Conservation (phyloP, 2,888 invertebrate species). For the Ormyrus pomaceus region DNA sequence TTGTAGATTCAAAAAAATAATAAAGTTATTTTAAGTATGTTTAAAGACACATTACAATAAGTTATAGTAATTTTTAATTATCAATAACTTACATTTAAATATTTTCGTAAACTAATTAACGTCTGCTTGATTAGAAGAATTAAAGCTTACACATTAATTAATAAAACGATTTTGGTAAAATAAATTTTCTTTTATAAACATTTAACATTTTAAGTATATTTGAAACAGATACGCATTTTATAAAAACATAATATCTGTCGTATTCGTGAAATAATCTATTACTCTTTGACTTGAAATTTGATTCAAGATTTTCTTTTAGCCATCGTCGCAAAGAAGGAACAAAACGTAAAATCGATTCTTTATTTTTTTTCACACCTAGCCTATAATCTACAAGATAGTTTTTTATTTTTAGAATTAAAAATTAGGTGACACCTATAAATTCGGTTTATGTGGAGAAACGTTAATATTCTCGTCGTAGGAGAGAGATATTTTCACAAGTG, state of each 20-base stretch:
- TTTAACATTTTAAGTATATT: constrained; percentile 48
- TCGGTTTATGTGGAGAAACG: constrained; percentile 7
- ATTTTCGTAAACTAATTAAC: constrained; percentile 30
- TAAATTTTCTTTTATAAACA: constrained; percentile 48
- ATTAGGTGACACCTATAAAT: neutral
- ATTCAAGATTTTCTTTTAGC: no score
- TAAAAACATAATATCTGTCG: constrained; percentile 42
- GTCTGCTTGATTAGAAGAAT: constrained; percentile 49
- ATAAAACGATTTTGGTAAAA: constrained; percentile 50
- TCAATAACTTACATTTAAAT: constrained; percentile 35
- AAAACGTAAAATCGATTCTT: neutral
- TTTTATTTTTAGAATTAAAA: no score
- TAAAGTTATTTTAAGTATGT: constrained; percentile 23
- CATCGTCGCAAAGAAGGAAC: neutral
- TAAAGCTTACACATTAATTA: constrained; percentile 55
- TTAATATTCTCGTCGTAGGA: neutral
- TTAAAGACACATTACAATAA: constrained; percentile 34
- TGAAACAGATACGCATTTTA: constrained; percentile 22
- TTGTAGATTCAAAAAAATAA: constrained; percentile 9
- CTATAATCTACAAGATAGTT: neutral
- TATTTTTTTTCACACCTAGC: neutral
- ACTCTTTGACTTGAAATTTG: neutral
- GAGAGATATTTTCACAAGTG: neutral
- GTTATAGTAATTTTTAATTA: constrained; percentile 20
- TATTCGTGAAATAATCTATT: constrained; percentile 4